Evolutionary conservation across 92 coral and sea anemone genomes (phyloP).

Genomic region (Meandrina meandrites): DNA sequence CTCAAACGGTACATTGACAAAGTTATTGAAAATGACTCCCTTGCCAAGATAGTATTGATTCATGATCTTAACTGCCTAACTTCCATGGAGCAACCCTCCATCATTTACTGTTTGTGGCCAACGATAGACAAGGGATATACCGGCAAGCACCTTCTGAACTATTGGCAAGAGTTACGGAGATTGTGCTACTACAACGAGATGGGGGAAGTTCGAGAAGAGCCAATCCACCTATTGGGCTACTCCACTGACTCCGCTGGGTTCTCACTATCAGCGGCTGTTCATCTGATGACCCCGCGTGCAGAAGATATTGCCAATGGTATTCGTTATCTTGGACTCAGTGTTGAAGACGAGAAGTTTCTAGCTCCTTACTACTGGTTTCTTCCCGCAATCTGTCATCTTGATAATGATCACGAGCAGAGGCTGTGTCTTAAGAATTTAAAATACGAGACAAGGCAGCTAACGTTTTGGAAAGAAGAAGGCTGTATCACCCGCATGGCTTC

Average conservation of each 20-base stretch:
- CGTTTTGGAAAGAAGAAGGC: slow-evolving; percentile 40
- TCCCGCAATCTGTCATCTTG: slow-evolving; percentile 37
- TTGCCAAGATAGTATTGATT: slow-evolving; percentile 40
- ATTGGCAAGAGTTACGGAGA: slow-evolving; percentile 35
- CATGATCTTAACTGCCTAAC: slow-evolving; percentile 48
- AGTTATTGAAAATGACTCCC: slow-evolving; percentile 32
- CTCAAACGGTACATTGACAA: slow-evolving; percentile 40
- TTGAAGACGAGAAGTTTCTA: slow-evolving; percentile 30
- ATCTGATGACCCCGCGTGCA: slow-evolving; percentile 47
- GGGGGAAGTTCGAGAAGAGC: slow-evolving; percentile 39
- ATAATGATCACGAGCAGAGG: slow-evolving; percentile 57
- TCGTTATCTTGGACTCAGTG: slow-evolving; percentile 37
- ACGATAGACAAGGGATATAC: slow-evolving; percentile 54
- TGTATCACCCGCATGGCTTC: slow-evolving; percentile 22
- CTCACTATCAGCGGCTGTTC: slow-evolving; percentile 58
- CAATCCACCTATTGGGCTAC: slow-evolving; percentile 50
- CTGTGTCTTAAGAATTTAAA: slow-evolving; percentile 35
- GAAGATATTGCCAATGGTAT: slow-evolving; percentile 36
- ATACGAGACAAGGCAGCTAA: slow-evolving; percentile 50
- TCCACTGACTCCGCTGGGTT: slow-evolving; percentile 67
- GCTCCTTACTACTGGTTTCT: slow-evolving; percentile 48
- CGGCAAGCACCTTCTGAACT: slow-evolving; percentile 40
- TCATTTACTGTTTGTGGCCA: slow-evolving; percentile 61
- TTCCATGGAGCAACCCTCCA: slow-evolving; percentile 41
- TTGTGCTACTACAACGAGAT: slow-evolving; percentile 9